Evolutionary conservation across 2,113 vertebrate species (phyloP).

Genomic region (Hydropotes inermis): DNA sequence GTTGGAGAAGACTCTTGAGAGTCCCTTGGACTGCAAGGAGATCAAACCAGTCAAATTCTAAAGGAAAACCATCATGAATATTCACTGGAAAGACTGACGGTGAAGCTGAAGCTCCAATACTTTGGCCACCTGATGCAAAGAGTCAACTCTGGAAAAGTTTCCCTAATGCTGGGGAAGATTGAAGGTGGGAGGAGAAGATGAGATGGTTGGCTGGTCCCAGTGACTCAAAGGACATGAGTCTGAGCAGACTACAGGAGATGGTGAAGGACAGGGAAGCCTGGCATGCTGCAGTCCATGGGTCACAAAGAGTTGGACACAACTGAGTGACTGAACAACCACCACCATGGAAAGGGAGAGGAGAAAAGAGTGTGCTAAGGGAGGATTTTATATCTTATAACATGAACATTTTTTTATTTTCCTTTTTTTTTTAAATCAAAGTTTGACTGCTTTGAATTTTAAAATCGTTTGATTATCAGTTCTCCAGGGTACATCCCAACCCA

Average conservation of each 20-base stretch:
- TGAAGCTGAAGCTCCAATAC: not conserved
- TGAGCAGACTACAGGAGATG: not conserved
- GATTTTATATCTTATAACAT: not conserved
- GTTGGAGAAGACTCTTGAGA: not conserved
- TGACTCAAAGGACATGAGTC: not conserved
- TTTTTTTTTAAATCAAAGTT: not conserved
- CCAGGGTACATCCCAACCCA: not conserved
- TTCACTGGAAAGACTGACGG: not conserved
- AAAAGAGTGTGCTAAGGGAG: not conserved
- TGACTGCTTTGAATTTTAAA: not conserved
- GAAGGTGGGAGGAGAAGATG: not conserved
- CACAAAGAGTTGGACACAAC: not conserved
- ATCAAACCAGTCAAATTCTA: not conserved
- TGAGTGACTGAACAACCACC: not conserved
- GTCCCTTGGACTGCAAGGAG: not conserved
- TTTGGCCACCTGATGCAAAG: not conserved
- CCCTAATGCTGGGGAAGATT: not conserved
- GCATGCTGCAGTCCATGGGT: not conserved
- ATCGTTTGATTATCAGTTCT: not conserved
- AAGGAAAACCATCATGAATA: not conserved
- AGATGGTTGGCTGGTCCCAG: not conserved
- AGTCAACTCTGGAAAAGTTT: not conserved
- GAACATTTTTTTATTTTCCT: not conserved
- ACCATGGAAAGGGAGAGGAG: fast-evolving
- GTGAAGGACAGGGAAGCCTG: not conserved